Evolutionary conservation across 2,888 invertebrate genomes (phyloP), one percentile per base, ranked within the genome.

Genomic region (Ornithoptera alexandrae): DNA sequence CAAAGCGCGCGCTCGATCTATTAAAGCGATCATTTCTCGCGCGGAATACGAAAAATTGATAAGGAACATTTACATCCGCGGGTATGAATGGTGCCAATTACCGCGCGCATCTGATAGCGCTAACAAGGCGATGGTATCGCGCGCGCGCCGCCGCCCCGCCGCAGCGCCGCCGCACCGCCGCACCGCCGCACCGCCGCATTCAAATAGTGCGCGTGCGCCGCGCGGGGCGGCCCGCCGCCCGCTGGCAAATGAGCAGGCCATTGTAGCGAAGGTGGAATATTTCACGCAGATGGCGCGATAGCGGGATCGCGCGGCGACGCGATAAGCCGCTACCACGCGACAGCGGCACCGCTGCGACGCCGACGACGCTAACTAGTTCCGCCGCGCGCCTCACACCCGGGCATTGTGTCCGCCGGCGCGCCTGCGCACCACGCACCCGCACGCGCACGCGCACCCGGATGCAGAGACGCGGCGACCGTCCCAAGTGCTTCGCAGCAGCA

Each of bases 91-190:
- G 72, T 85, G 92, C 91, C 91, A 92, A 92, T 92, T 92, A 92
- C 92, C 84, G 86, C 84, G 85, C 81, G 82, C 88, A 90, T 90
- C 91, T 81, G 92, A 92, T 92, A 90, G 79, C 87, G 85, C 89
- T 91, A 92, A 92, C 92, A 89, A 92, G 90, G 77, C 88, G 92
- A 92, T 92, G 87, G 84, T 91, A 91, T 91, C 91, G 53, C 53
- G 18, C 18, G 15, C 53, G 15, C 18, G 15, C 18, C 53, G 18
- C 18, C 53, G 15, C 53, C 18, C 4, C 53, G 5, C 53, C 18
- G 15, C n/a, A 15, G 22, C 50, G 15, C 50, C 53, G n/a, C 53
- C 18, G 15, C 53, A 6, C 18, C 30, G 30, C 30, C 3, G 8
- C 50, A 5, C 30, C 3, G 8, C 50, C 50, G 50, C 50, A 12